Percentiles rank a stretch among this genome's conserved stretches.
Evolutionary conservation across 1,140 invertebrate species (phyloP).

Genomic region (Bombus difficillimus): DNA sequence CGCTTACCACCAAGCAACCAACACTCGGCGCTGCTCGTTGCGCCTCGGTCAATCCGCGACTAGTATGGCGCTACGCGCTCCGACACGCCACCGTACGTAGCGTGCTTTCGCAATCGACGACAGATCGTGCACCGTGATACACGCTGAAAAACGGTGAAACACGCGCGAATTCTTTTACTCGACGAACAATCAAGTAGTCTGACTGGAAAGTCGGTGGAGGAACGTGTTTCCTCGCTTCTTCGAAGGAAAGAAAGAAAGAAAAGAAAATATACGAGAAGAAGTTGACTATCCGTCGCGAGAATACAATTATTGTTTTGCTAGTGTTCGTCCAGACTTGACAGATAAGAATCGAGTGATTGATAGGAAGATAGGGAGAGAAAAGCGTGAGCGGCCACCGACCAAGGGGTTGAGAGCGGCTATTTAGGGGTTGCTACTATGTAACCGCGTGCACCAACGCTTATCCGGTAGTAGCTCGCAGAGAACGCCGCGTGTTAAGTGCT

Average conservation of each 20-base stretch:
- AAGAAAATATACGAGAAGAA: not conserved
- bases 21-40: slow-evolving; percentile 71
- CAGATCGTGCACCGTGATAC: slow-evolving; percentile 28
- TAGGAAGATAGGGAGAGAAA: not conserved
- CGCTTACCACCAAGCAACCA: slow-evolving; percentile 11
- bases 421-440: slow-evolving; percentile 25
- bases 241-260: too few species aligned
- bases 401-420: too few species aligned
- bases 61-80: slow-evolving; percentile 81
- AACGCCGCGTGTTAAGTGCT: slow-evolving; percentile 37
- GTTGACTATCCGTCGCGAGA: not conserved
- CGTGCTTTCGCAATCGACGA: slow-evolving; percentile 38
- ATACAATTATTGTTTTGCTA: not conserved
- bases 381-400: not conserved
- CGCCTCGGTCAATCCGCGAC: slow-evolving; percentile 79
- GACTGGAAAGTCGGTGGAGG: not conserved
- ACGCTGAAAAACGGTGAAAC: not conserved
- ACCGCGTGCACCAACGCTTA: slow-evolving; percentile 54
- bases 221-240: too few species aligned
- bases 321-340: not conserved
- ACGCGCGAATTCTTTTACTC: slow-evolving; percentile 41
- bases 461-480: slow-evolving; percentile 14
- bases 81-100: slow-evolving; percentile 68
- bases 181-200: too few species aligned
- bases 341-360: not conserved